These are phyloP conservation scores for Pontoporia blainvillei DNA, from an alignment of 2,113 vertebrate species.

Conservation along the genomic window DNA sequence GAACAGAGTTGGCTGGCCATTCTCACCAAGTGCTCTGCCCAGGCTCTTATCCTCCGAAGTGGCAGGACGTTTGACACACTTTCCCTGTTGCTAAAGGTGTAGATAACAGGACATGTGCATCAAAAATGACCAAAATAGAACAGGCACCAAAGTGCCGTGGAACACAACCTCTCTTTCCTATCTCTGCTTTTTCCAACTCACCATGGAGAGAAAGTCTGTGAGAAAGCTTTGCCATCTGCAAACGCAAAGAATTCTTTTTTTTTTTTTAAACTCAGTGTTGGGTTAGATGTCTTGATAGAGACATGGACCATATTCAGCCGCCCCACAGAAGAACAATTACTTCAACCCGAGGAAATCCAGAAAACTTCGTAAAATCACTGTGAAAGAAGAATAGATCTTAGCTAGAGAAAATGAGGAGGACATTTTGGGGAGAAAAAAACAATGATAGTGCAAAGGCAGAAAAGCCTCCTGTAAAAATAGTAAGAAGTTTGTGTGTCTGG, in stretches of 20 bases:
- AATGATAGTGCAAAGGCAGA: not conserved
- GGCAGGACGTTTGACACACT: conserved; percentile 57
- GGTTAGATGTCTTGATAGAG: not conserved
- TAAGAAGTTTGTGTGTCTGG: not conserved
- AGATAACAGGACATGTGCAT: conserved; percentile 24
- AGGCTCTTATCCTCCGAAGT: not conserved
- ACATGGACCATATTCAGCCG: not conserved
- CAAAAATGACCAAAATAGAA: conserved; percentile 55
- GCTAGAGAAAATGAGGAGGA: not conserved
- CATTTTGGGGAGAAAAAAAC: not conserved
- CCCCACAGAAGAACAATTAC: not conserved
- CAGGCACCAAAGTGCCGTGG: not conserved
- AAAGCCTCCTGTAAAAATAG: not conserved
- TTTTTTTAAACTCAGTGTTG: not conserved
- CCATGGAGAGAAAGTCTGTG: not conserved
- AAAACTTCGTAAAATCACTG: not conserved
- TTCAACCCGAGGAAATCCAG: not conserved
- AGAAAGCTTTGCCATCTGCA: not conserved
- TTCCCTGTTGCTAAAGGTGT: conserved; percentile 40
- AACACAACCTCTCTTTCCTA: not conserved
- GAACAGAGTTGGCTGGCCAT: not conserved
- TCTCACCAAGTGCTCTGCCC: not conserved
- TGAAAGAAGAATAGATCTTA: not conserved
- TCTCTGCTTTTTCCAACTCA: not conserved
- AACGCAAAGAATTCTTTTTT: not conserved